Evolutionary conservation across 1,140 invertebrate species (phyloP).

Genomic region (Anadara kagoshimensis): DNA sequence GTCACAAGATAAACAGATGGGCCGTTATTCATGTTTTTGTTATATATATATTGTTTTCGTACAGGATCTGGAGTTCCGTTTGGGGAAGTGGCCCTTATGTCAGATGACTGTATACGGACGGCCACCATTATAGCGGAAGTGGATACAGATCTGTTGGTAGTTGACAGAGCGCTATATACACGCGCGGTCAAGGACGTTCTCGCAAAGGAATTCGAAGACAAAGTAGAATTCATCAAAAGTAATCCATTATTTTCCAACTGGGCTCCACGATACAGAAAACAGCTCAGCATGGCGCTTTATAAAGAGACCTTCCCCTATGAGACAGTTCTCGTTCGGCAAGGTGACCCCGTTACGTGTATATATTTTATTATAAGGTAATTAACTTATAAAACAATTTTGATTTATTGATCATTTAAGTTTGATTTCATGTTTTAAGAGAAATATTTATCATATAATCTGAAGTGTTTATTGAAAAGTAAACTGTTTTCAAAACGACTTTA

Average conservation of each 20-base stretch:
- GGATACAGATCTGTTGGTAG: constrained; percentile 64
- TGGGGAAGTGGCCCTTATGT: constrained; percentile 70
- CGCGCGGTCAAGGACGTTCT: constrained; percentile 69
- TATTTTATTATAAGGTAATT: constrained; percentile 72
- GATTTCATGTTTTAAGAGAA: too few relatives aligned
- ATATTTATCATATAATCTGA: too few relatives aligned
- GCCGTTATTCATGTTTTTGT: too few relatives aligned
- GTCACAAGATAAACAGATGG: too few relatives aligned
- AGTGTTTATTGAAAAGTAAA: too few relatives aligned
- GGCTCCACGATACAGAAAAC: constrained; percentile 70
- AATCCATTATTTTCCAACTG: constrained; percentile 66
- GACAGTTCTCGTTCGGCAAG: constrained; percentile 63
- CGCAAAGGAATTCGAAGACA: constrained; percentile 69
- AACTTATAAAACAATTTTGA: neutral
- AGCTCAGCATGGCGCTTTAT: constrained; percentile 71
- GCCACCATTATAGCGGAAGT: constrained; percentile 68
- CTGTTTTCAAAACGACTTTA: too few relatives aligned
- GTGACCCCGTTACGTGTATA: constrained; percentile 61
- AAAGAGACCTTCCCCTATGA: constrained; percentile 68
- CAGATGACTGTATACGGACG: constrained; percentile 67
- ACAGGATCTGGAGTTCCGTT: constrained; percentile 68
- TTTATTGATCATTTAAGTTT: too few relatives aligned
- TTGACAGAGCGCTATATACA: constrained; percentile 69
- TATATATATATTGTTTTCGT: too few relatives aligned
- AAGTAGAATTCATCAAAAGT: constrained; percentile 63